Evolutionary conservation across 2,888 invertebrate genomes (phyloP), one percentile per base, ranked within the genome.

Genomic region (Mactromeris polynyma): DNA sequence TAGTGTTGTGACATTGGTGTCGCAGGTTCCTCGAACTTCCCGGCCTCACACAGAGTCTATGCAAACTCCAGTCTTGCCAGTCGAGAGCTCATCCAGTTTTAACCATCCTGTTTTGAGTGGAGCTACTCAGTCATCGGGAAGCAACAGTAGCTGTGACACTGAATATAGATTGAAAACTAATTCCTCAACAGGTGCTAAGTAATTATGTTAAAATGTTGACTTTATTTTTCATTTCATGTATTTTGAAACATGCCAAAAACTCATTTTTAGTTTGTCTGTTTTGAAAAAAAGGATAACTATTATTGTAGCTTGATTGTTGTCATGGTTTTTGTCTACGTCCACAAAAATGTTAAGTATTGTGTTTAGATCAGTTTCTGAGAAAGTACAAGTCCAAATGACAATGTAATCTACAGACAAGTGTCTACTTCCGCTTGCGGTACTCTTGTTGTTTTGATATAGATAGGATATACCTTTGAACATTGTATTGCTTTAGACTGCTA

Each of bases 1-100:
- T 19, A 84, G 84, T 84, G 46, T 84, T 19, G 69, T 84, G 17
- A 84, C 84, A 51, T 31, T 84, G 26, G 84, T 78, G 33, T 84
- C 84, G 17, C 73, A 83, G 51, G 11, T 2, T 7, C 17, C 42
- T 0, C 69, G 26, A 36, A 31, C 40, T 69, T 51, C 19, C 42
- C 69, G 58, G 40, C 19, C 83, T 69, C 26, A 33, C 3, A 19
- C 26, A 19, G 26, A 82, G 82, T 2, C 64, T 7, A 26, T 1
- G 7, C 21, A 64, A 58, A 17, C 46, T 3, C 26, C 73, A 19
- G 46, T 51, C 78, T 77, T 84, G 54, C 84, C 51, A 54, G 46
- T 36, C n/a, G 78, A 78, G 33, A 84, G 84, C 78, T 51, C 9
- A 84, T 54, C 78, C 26, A 78, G 78, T 78, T 21, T 33, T 36